Base-by-base conservation (phyloP, 53 echinoderm and acorn worm genomes). In the Antedon mediterranea region DNA sequence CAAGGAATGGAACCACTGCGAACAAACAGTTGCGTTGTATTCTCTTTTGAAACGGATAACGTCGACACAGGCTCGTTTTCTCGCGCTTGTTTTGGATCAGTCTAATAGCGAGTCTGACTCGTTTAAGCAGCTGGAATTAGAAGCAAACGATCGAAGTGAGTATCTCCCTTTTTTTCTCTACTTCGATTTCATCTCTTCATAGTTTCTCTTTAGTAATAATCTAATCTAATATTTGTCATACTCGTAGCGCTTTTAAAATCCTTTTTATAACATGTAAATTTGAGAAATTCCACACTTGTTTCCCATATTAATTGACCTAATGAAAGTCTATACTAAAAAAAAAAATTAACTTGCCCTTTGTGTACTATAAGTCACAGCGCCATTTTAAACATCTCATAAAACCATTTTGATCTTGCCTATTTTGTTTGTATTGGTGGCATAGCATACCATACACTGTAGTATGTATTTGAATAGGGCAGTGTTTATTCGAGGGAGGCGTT, bases 1-100 rank as follows among this genome's bases (percentile, higher is more conserved):
- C 86, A 97, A 92, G 76, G 97, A 97, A 33, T 97, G 97, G 97
- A 91, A 89, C 32, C 90, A 97, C 20, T 97, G 97, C 28, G 97
- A 97, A 74, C 97, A 97, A 83, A 97, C 97, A 11, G 92, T 97
- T 32, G 97, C 92, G 6, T 75, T 97, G 32, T 97, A 97, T 76
- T 92, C 97, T 27, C 75, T 97, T 31, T 71, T 97, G 71, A 89
- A 88, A 42, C 78, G 97, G 81, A 86, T 97, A 34, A 87, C 87
- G 6, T 82, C 90, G 1, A 92, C 92, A 26, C 97, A 97, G 76
- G 90, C 97, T 13, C 87, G 88, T 34, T 97, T 97, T 79, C 79
- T 97, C 31, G 78, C 89, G 27, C 80, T 92, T 41, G 97, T 97
- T 73, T 80, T 97, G 73, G 97, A 97, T 34, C 97, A 97, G 86